Evolutionary conservation across 2,888 invertebrate species (phyloP).

Genomic region (Homarus gammarus): DNA sequence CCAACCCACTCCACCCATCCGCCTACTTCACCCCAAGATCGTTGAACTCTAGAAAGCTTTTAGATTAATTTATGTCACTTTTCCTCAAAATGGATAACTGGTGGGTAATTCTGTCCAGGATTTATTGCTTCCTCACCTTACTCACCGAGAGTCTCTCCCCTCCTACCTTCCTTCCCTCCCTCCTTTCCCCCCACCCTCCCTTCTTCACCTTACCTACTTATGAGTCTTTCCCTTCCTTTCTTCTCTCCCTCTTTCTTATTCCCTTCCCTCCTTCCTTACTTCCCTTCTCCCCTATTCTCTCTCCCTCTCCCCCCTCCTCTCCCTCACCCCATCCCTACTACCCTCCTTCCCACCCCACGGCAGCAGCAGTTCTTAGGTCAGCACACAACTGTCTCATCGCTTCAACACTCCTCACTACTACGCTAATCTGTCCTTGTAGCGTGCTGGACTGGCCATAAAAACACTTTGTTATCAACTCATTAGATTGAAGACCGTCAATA

Average conservation of each 20-base stretch:
- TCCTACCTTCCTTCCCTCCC: not conserved
- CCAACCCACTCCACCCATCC: too few relatives aligned
- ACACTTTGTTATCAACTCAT: constrained; percentile 52
- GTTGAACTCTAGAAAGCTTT: not conserved
- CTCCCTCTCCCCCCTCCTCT: not conserved
- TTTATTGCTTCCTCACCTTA: not conserved
- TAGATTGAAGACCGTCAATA: constrained; percentile 58
- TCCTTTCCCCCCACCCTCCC: not conserved
- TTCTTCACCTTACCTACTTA: not conserved
- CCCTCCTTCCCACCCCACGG: not conserved
- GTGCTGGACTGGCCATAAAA: constrained; percentile 44
- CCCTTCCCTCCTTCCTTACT: not conserved
- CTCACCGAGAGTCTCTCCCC: not conserved
- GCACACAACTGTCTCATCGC: too few relatives aligned
- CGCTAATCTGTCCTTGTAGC: not conserved
- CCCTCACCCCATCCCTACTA: not conserved
- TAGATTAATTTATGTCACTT: not conserved
- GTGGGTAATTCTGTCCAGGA: not conserved
- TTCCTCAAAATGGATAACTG: not conserved
- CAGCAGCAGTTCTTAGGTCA: not conserved
- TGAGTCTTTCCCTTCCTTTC: constrained; percentile 8
- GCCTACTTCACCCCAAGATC: not conserved
- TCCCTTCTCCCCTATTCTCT: constrained; percentile 4
- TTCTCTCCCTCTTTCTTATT: not conserved
- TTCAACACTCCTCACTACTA: too few relatives aligned